Evolutionary conservation across 1,140 invertebrate genomes (phyloP).

Genomic region (Euwallacea similis): DNA sequence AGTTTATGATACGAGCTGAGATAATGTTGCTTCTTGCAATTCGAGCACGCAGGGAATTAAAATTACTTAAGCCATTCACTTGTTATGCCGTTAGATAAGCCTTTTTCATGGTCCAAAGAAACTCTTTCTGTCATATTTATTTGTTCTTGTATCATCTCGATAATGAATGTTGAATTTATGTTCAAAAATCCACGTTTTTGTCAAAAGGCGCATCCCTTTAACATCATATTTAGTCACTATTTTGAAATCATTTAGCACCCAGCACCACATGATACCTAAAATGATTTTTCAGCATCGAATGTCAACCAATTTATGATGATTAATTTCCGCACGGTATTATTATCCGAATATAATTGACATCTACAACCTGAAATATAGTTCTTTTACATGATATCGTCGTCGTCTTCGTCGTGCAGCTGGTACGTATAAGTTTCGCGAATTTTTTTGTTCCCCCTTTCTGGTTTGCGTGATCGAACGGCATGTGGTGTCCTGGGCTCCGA

Average conservation of each 20-base stretch:
- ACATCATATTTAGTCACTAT: not conserved
- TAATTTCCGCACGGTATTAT: not conserved
- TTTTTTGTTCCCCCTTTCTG: not conserved
- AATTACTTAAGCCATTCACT: conserved; percentile 17
- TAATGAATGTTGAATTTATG: not conserved
- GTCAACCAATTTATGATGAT: too few species aligned
- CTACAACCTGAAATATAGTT: not conserved
- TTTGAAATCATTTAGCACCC: too few species aligned
- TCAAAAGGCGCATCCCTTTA: not conserved
- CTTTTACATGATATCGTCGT: not conserved
- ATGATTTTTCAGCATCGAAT: too few species aligned
- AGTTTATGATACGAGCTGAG: conserved; percentile 23
- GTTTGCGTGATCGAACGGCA: not conserved
- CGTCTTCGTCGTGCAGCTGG: not conserved
- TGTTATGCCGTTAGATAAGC: conserved; percentile 22
- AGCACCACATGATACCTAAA: too few species aligned
- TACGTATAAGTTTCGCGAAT: not conserved
- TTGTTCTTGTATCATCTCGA: not conserved
- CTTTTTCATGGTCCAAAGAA: not conserved
- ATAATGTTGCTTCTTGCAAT: conserved; percentile 22
- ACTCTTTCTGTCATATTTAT: not conserved
- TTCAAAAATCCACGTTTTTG: not conserved
- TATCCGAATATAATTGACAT: not conserved
- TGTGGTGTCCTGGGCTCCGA: too few species aligned
- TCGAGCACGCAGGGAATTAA: conserved; percentile 20